phyloP scores from a whole-genome alignment of 1,140 invertebrate species.

The Reticulitermes speratus region DNA sequence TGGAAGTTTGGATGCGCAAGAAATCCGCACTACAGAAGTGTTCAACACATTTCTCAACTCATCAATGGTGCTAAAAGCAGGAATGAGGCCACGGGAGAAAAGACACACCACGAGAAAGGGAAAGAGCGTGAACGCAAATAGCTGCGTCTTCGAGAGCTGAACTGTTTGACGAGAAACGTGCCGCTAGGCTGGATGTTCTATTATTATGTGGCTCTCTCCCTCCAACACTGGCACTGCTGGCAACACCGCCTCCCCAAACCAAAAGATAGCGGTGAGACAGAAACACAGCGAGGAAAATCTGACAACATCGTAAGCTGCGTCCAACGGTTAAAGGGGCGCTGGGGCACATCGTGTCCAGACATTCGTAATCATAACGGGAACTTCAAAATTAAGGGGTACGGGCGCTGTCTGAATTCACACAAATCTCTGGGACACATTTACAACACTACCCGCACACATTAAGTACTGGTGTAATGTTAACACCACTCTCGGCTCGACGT shows the following conservation, averaged over 20 bases:
- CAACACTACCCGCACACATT: no score
- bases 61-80: background rate
- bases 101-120: no score
- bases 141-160: background rate
- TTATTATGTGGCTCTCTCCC: background rate
- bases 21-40: background rate
- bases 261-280: background rate
- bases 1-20: background rate
- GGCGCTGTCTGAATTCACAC: background rate
- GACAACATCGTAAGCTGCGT: background rate
- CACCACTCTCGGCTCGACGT: no score
- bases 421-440: no score
- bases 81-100: background rate
- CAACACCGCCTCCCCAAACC: background rate
- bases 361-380: background rate
- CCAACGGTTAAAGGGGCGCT: conserved; percentile 1
- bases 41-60: background rate
- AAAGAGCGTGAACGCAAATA: background rate
- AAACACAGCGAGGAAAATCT: background rate
- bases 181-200: background rate
- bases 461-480: no score
- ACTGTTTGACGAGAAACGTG: background rate
- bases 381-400: background rate
- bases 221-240: background rate
- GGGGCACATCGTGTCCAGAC: background rate